A percentile compares a stretch with the other conserved stretches of the same genome.
Evolutionary conservation across 2,797 vertebrate species (phyloP).

Genomic region (Helarctos malayanus): DNA sequence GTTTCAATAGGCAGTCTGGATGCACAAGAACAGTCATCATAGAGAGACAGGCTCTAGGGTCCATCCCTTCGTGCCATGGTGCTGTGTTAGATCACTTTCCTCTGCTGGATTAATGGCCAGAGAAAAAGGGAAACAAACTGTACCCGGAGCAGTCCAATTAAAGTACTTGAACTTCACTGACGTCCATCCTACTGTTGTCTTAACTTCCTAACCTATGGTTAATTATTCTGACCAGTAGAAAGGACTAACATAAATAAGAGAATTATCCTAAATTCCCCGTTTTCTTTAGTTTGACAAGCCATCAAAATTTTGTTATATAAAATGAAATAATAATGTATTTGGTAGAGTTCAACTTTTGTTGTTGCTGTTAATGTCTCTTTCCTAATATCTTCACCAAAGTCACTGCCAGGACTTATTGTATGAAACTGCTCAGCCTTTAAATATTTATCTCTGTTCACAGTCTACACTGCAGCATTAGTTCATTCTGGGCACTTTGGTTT

Average conservation of each 20-base stretch:
- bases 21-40: constrained; percentile 77
- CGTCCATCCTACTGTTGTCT: constrained; percentile 70
- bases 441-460: constrained; percentile 39
- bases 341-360: background rate
- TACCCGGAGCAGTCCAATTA: constrained; percentile 85
- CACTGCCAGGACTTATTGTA: background rate
- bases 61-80: constrained; percentile 75
- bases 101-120: constrained; percentile 84
- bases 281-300: constrained; percentile 58
- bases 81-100: constrained; percentile 86
- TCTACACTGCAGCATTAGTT: constrained; percentile 27
- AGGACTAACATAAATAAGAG: constrained; percentile 56
- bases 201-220: constrained; percentile 76
- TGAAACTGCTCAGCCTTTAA: constrained; percentile 6
- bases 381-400: constrained; percentile 49
- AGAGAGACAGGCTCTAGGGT: constrained; percentile 82
- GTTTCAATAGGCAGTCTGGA: constrained; percentile 83
- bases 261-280: constrained; percentile 33
- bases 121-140: constrained; percentile 83
- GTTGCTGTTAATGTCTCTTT: background rate
- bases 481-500: constrained; percentile 22
- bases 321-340: constrained; percentile 18
- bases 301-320: constrained; percentile 20
- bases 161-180: constrained; percentile 78
- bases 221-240: constrained; percentile 68